Evolutionary conservation across 2,888 invertebrate species (phyloP), one percentile per base, ranked within the genome.

Genomic region (Apodemia mormo): DNA sequence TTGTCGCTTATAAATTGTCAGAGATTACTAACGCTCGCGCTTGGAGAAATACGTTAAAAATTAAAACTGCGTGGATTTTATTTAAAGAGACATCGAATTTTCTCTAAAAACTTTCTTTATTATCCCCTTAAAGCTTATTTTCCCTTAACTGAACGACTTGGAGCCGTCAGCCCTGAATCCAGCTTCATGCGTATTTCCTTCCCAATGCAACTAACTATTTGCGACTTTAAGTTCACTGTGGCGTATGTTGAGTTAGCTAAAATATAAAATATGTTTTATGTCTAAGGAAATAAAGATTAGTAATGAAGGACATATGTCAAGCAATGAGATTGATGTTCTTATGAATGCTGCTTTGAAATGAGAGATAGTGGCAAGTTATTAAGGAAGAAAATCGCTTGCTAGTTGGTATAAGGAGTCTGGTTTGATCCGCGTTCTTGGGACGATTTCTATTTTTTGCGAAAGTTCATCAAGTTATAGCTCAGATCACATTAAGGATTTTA

Each of bases 341-440:
- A 86, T 85, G 81, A 83, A 77, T 80, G 77, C 78, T 70, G 73
- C 80, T 77, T 76, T 77, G 81, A 80, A 83, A 85, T 81, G 82
- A 78, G 78, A 84, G 83, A 82, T 81, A 81, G 80, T 76, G 80
- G 76, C 78, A 76, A 74, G 80, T 73, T 76, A 77, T 80, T 84
- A 87, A 80, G 82, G 82, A 80, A 82, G 79, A 86, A 75, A 85
- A 85, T 90, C 76, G 87, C 81, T 84, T 85, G 87, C 71, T 75
- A 73, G 67, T 71, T 73, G 77, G 79, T 76, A 77, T 77, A 81
- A 49, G 49, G 80, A 79, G 77, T 76, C 82, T 84, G 81, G 82
- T 83, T 80, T 85, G 84, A 90, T 92, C 92, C 92, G 92, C 92
- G 92, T 92, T 92, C 91, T 88, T 88, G 81, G 81, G 82, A 80